phyloP scores from a whole-genome alignment of 1,140 invertebrate genomes.

The Bombus pyrosoma region DNA sequence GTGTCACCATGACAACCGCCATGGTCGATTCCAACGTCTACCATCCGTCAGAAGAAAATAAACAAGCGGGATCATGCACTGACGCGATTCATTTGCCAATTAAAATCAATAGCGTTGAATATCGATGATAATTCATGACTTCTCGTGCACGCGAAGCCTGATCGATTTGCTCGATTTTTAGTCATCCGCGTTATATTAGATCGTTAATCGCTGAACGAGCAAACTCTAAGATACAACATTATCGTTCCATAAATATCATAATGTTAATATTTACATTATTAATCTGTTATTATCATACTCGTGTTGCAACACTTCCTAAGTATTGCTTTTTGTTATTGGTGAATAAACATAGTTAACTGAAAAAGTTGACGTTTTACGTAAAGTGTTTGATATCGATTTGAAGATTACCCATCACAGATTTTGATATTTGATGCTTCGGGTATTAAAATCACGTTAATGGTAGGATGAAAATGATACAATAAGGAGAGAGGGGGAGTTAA shows the following conservation, averaged over 20 bases:
- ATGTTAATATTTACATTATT: not conserved
- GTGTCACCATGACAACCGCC: constrained; percentile 74
- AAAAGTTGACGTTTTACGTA: not conserved
- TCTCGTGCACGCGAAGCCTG: not conserved
- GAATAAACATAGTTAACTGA: not conserved
- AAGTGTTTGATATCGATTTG: not conserved
- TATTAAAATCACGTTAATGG: not conserved
- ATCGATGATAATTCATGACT: not conserved
- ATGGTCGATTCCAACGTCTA: constrained; percentile 70
- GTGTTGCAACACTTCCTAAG: not conserved
- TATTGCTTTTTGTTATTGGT: not conserved
- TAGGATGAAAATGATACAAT: too few species aligned
- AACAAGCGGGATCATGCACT: constrained; percentile 20
- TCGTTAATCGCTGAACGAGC: not conserved
- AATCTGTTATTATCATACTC: not conserved
- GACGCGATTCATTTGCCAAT: not conserved
- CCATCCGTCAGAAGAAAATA: constrained; percentile 27
- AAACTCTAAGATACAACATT: constrained; percentile 6
- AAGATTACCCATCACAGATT: not conserved
- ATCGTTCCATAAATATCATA: constrained; percentile 6
- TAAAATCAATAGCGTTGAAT: not conserved
- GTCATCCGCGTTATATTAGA: too few species aligned
- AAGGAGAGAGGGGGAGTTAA: too few species aligned
- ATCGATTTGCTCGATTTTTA: not conserved
- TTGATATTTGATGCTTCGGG: not conserved